Evolutionary conservation across 2,797 vertebrate species (phyloP).

Genomic region (Coracias cyanogaster): DNA sequence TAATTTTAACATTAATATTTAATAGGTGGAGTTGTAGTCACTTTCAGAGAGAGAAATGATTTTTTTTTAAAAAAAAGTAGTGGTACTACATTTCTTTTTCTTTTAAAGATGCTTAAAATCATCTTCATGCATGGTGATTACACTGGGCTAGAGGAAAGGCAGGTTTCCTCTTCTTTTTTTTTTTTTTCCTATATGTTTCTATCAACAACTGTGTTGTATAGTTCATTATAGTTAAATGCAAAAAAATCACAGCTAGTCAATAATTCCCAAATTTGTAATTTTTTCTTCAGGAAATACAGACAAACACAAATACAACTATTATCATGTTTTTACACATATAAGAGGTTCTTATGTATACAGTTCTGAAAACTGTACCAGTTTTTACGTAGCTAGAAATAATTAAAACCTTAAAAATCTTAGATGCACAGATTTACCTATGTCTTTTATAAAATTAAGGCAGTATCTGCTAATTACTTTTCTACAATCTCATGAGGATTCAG

Average conservation of each 20-base stretch:
- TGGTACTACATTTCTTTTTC: not conserved
- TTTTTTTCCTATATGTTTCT: not conserved
- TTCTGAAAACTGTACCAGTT: not conserved
- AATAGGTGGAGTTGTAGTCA: not conserved
- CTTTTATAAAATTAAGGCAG: not conserved
- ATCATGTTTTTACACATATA: not conserved
- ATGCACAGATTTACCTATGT: not conserved
- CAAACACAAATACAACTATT: not conserved
- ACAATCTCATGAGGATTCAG: fast-evolving
- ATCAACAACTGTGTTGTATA: not conserved
- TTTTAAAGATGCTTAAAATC: not conserved
- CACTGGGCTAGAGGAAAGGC: not conserved
- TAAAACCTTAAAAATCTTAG: not conserved
- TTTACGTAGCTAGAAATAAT: not conserved
- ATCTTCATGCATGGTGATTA: not conserved
- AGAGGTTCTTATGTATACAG: not conserved
- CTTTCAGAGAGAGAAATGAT: no score
- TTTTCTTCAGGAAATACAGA: not conserved
- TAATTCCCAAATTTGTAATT: not conserved
- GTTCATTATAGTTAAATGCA: not conserved
- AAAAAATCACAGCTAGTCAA: not conserved
- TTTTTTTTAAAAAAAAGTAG: fast-evolving
- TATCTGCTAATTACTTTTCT: not conserved
- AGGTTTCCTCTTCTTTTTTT: not conserved
- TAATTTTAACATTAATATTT: not conserved